Percentiles rank a stretch among this genome's conserved stretches.
These are phyloP conservation scores for Molorchus minor DNA, from an alignment of 2,888 invertebrate genomes.

Conservation along the genomic window DNA sequence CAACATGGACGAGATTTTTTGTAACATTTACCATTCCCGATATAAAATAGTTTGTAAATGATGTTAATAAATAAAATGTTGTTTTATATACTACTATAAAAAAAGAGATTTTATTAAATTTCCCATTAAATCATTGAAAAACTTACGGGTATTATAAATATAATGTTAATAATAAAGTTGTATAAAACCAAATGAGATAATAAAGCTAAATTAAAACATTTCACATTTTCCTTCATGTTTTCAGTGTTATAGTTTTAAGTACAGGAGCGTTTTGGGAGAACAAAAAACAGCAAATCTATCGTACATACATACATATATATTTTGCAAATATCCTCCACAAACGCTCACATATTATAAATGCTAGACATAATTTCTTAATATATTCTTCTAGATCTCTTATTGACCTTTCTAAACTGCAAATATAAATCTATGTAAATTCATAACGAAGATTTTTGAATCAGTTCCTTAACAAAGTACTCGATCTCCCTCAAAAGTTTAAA, in stretches of 20 bases:
- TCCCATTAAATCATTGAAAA: constrained; percentile 58
- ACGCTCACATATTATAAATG: constrained; percentile 39
- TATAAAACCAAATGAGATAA: constrained; percentile 58
- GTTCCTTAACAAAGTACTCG: too few relatives aligned
- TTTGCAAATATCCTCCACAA: constrained; percentile 38
- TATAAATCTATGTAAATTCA: constrained; percentile 49
- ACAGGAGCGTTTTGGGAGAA: constrained; percentile 43
- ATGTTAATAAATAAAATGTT: constrained; percentile 64
- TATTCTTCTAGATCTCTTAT: constrained; percentile 49
- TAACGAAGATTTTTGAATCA: constrained; percentile 23
- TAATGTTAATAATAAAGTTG: constrained; percentile 58
- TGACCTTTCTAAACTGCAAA: constrained; percentile 45
- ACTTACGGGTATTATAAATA: constrained; percentile 62
- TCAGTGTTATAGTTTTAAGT: constrained; percentile 45
- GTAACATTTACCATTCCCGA: constrained; percentile 59
- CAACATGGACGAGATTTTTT: constrained; percentile 54
- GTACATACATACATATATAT: background rate
- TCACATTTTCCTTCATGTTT: constrained; percentile 48
- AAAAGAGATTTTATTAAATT: constrained; percentile 61
- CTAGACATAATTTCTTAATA: constrained; percentile 42
- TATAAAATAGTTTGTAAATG: constrained; percentile 63
- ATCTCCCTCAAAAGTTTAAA: too few relatives aligned
- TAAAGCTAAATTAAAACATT: constrained; percentile 54
- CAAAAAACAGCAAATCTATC: background rate
- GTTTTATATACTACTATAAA: constrained; percentile 63